These are phyloP conservation scores for Isoperla grammatica DNA, from an alignment of 2,888 invertebrate species.

Conservation along the genomic window DNA sequence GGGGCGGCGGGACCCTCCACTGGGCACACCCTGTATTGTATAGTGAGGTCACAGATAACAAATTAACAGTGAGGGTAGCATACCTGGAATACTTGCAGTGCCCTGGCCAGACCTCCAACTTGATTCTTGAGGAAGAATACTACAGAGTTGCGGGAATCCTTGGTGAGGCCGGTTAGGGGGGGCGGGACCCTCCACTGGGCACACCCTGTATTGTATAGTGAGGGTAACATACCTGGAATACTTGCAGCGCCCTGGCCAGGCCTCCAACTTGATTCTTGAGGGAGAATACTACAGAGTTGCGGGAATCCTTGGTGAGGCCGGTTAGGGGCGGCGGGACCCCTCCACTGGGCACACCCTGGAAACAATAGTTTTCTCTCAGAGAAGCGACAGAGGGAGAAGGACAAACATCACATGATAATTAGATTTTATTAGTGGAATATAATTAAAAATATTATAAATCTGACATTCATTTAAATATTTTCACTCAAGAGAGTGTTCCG, in stretches of 20 bases:
- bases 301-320: conserved; percentile 34
- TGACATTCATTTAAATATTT: no score
- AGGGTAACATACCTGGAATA: conserved; percentile 72
- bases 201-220: no score
- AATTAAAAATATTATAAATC: no score
- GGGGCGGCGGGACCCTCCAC: conserved; percentile 9
- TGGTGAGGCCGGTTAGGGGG: conserved; percentile 19
- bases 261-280: conserved; percentile 92
- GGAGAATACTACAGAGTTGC: conserved; percentile 84
- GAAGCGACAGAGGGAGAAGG: no score
- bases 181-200: neutral
- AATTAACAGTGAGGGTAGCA: no score
- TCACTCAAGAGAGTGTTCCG: no score
- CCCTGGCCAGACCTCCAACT: conserved; percentile 85
- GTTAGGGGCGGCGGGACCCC: neutral
- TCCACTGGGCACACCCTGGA: neutral
- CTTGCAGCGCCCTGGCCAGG: conserved; percentile 80
- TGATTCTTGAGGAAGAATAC: conserved; percentile 91
- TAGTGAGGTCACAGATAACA: no score
- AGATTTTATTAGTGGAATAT: no score
- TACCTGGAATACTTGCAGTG: conserved; percentile 85
- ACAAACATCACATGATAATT: no score
- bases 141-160: conserved; percentile 60
- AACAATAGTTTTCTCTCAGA: neutral
- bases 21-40: no score